Conservation (phyloP, 2,888 invertebrate species). For the Anthoptus insignis region DNA sequence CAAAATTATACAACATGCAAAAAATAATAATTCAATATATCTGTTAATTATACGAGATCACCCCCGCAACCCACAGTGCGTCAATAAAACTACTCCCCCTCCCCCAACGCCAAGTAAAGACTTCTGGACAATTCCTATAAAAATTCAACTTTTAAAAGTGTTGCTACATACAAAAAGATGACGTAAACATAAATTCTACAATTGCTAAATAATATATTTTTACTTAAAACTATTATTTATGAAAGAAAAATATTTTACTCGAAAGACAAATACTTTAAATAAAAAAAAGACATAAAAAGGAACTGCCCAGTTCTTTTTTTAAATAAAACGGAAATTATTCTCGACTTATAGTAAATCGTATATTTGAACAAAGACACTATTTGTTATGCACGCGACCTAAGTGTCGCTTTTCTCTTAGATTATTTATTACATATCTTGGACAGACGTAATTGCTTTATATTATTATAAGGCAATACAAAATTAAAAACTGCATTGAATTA, state of each 20-base stretch:
- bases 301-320: constrained; percentile 19
- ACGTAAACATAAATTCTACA: neutral
- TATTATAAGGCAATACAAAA: constrained; percentile 20
- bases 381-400: neutral
- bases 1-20: too few relatives aligned
- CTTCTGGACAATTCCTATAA: constrained; percentile 40
- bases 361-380: constrained; percentile 14
- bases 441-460: constrained; percentile 11
- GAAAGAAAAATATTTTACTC: neutral
- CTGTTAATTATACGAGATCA: too few relatives aligned
- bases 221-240: constrained; percentile 5
- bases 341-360: constrained; percentile 12
- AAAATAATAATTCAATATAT: too few relatives aligned
- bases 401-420: constrained; percentile 13
- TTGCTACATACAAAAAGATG: constrained; percentile 4
- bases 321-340: constrained; percentile 15
- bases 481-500: neutral
- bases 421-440: constrained; percentile 8
- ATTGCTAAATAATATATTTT: neutral
- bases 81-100: neutral
- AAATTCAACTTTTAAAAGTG: neutral
- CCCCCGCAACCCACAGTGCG: neutral
- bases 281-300: too few relatives aligned
- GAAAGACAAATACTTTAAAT: neutral
- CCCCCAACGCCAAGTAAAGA: constrained; percentile 6